phyloP scores from a whole-genome alignment of 2,888 invertebrate species.

The Rhamnusium bicolor region DNA sequence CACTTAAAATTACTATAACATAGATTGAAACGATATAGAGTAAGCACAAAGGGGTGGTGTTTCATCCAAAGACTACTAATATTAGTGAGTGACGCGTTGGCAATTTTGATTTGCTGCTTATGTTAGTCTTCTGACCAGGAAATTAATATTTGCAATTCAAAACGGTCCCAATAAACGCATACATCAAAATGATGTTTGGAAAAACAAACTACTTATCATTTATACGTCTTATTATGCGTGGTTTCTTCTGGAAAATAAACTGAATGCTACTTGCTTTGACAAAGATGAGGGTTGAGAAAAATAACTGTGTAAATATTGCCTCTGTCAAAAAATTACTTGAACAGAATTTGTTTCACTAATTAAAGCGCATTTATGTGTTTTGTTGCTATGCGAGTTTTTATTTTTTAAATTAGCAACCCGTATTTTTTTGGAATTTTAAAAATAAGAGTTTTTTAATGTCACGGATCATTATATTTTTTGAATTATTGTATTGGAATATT shows the following conservation, averaged over 20 bases:
- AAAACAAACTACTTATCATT: conserved; percentile 18
- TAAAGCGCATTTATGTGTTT: too few species aligned
- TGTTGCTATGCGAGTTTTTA: too few species aligned
- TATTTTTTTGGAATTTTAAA: too few species aligned
- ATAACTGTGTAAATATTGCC: too few species aligned
- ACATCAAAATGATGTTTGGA: neutral
- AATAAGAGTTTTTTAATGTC: too few species aligned
- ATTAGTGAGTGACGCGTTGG: conserved; percentile 36
- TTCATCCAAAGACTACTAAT: conserved; percentile 42
- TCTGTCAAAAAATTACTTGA: too few species aligned
- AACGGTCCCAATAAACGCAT: conserved; percentile 27
- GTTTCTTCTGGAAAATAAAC: neutral
- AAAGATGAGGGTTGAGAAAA: too few species aligned
- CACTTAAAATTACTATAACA: conserved; percentile 45
- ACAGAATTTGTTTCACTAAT: too few species aligned
- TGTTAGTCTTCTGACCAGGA: conserved; percentile 34
- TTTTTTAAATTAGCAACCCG: too few species aligned
- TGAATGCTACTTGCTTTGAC: neutral
- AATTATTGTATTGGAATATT: too few species aligned
- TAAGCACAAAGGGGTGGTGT: conserved; percentile 28
- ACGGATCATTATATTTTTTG: too few species aligned
- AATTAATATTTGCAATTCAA: conserved; percentile 36
- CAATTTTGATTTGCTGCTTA: conserved; percentile 39
- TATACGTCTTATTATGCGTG: conserved; percentile 1
- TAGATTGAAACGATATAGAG: conserved; percentile 39